These are phyloP conservation scores for Synanthedon vespiformis DNA, from an alignment of 2,888 invertebrate species.

Conservation along the genomic window DNA sequence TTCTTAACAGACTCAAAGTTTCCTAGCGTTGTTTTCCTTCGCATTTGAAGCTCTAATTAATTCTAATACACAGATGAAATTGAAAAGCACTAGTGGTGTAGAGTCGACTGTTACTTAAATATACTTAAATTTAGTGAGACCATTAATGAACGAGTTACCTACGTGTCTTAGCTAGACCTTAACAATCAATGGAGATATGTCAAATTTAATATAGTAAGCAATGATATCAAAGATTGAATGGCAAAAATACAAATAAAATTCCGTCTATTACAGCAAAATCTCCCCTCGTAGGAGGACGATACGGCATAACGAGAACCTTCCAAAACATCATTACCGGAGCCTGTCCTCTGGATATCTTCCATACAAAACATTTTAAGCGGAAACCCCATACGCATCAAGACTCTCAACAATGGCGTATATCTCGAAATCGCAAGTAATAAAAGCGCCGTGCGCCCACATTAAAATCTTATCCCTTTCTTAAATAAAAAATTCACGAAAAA, in stretches of 20 bases:
- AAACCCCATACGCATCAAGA: constrained; percentile 62
- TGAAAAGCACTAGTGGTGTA: no score
- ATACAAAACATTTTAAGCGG: constrained; percentile 66
- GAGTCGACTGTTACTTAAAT: no score
- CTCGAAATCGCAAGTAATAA: constrained; percentile 64
- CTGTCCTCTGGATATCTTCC: constrained; percentile 36
- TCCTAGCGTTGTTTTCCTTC: no score
- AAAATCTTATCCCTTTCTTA: constrained; percentile 72
- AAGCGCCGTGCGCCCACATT: constrained; percentile 62
- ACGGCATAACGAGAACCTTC: constrained; percentile 23
- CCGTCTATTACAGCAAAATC: constrained; percentile 19
- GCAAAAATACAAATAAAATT: constrained; percentile 7
- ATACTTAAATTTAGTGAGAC: no score
- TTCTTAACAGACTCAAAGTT: no score
- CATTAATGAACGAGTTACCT: no score
- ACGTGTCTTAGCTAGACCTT: no score
- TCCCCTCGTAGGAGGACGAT: constrained; percentile 13
- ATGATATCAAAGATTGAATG: no score
- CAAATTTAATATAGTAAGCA: no score
- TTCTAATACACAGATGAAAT: no score
- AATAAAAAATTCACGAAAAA: constrained; percentile 71
- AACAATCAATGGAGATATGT: no score
- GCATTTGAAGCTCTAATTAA: no score
- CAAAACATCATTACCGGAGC: constrained; percentile 50
- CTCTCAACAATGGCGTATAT: constrained; percentile 57